Evolutionary conservation across 2,113 vertebrate species (phyloP).

Genomic region (Puntigrus tetrazona): DNA sequence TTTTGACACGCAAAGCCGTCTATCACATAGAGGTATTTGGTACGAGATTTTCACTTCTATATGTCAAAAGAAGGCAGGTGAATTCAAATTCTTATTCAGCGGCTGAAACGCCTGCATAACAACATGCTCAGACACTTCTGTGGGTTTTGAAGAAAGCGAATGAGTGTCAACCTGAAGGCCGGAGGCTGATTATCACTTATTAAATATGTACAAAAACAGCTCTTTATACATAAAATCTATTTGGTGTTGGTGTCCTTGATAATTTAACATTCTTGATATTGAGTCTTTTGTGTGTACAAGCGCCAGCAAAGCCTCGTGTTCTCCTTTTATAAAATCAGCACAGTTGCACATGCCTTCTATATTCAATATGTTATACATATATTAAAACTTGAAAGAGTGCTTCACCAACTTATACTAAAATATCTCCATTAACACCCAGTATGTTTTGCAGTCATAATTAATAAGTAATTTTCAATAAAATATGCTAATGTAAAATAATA

Average conservation of each 20-base stretch:
- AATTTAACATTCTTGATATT: neutral
- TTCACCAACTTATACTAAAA: neutral
- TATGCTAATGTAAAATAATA: neutral
- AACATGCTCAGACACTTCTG: neutral
- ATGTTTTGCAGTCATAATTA: too few relatives aligned
- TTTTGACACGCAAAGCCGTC: neutral
- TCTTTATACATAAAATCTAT: conserved; percentile 7
- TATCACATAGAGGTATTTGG: neutral
- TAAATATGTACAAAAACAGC: neutral
- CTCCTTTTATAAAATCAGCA: neutral
- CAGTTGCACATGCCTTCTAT: neutral
- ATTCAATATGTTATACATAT: neutral
- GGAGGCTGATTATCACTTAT: conserved; percentile 32
- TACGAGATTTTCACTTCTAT: neutral
- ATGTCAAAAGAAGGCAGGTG: neutral
- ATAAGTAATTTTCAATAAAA: neutral
- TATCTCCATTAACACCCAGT: neutral
- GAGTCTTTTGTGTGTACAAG: neutral
- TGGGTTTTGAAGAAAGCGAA: conserved; percentile 22
- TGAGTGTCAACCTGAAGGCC: conserved; percentile 50
- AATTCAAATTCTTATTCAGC: neutral
- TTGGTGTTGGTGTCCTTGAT: conserved; percentile 31
- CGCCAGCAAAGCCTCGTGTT: neutral
- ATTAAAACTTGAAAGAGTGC: neutral
- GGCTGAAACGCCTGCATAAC: neutral